Base-by-base conservation (phyloP, 2,888 invertebrate species). In the Nomada flava region DNA sequence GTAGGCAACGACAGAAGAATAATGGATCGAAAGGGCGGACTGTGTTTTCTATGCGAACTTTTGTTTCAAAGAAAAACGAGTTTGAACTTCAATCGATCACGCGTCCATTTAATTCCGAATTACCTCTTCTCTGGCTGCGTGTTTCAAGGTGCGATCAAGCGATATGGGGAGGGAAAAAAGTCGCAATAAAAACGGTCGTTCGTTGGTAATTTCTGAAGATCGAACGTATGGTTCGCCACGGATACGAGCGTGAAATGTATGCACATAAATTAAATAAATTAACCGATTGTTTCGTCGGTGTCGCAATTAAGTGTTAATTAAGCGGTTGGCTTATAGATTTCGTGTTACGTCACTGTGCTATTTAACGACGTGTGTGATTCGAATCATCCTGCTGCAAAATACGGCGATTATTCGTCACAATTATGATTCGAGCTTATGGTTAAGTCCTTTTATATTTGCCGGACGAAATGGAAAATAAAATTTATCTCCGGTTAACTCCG, bases 251-350 rank as follows among this genome's bases (percentile, higher is more conserved):
- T n/a, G 52, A 69, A 52, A 62, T 62, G 18, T 20, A 72, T 50
- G 52, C 20, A 36, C 50, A 50, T 64, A 71, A 57, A 59, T 76
- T 57, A 64, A 64, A 64, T 42, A 64, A 47, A 50, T 64, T 57
- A 71, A 71, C n/a, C 23, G 53, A 50, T 2, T 23, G 71, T 11
- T 57, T 9, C 63, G 18, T 15, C n/a, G 15, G 63, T 23, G 13
- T 64, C n/a, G 36, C 53, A 72, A 76, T 76, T 64, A 64, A 57
- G 36, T 26, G 53, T 50, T 63, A 76, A 76, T 76, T 36, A 63
- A 57, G 64, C 36, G n/a, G 23, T n/a, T 44, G 10, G 44, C 36
- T 63, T 44, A 62, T 53, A 60, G 42, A 68, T 71, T 55, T 57
- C 20, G 10, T 20, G 20, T 5, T 47, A 29, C 36, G 44, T 71